Evolutionary conservation across 2,113 vertebrate species (phyloP).

Genomic region (Microcebus murinus): DNA sequence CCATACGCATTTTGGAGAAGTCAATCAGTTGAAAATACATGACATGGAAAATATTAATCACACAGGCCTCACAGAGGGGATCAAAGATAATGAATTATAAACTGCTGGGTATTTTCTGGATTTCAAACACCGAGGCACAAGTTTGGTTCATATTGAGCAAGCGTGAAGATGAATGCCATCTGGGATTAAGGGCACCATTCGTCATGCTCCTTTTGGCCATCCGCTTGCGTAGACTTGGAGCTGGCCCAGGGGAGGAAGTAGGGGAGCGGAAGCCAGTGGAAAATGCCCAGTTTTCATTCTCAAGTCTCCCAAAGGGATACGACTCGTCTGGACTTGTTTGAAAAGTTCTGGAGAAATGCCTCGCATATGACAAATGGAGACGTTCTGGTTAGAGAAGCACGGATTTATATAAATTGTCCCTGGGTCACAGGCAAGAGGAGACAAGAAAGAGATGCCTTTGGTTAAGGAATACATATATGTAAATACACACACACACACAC

Average conservation of each 20-base stretch:
- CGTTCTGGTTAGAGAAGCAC: not conserved
- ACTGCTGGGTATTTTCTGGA: not conserved
- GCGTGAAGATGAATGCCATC: not conserved
- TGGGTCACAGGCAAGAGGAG: not conserved
- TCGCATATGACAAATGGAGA: not conserved
- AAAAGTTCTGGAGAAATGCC: constrained; percentile 52
- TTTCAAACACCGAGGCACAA: not conserved
- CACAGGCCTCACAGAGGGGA: not conserved
- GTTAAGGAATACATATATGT: not conserved
- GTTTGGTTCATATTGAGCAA: not conserved
- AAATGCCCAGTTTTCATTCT: constrained; percentile 38
- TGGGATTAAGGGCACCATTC: not conserved
- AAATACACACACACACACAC: not conserved
- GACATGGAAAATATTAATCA: not conserved
- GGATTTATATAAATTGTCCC: constrained; percentile 6
- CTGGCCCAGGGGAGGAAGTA: not conserved
- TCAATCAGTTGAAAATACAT: not conserved
- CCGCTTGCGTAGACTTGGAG: not conserved
- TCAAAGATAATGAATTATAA: not conserved
- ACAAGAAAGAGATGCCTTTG: not conserved
- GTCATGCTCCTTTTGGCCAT: accelerated
- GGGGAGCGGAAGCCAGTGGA: not conserved
- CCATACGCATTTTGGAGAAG: not conserved
- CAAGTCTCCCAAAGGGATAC: not conserved
- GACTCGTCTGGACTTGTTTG: constrained; percentile 38